Evolutionary conservation across 2,888 invertebrate genomes (phyloP).

Genomic region (Pyrochroa serraticornis): DNA sequence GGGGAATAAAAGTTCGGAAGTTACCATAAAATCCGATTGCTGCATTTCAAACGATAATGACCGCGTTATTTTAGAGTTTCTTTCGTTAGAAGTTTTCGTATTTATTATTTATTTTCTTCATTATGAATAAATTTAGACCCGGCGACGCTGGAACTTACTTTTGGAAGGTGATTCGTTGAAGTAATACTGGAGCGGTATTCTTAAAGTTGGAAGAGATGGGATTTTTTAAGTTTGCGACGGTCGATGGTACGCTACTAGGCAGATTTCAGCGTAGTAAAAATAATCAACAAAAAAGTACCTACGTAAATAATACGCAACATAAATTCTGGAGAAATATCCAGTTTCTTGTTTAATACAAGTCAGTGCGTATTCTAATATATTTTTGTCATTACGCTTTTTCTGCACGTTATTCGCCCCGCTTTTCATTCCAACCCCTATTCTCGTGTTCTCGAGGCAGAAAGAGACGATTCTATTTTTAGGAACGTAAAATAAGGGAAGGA

Average conservation of each 20-base stretch:
- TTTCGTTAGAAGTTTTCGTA: too few species aligned
- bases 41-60: too few species aligned
- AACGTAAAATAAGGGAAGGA: slow-evolving; percentile 20
- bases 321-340: slow-evolving; percentile 28
- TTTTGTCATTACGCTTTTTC: slow-evolving; percentile 12
- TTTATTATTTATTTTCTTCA: too few species aligned
- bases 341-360: slow-evolving; percentile 36
- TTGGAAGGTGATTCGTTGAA: too few species aligned
- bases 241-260: too few species aligned
- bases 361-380: slow-evolving; percentile 39
- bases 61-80: too few species aligned
- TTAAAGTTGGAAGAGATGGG: too few species aligned
- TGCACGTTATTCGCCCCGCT: slow-evolving; percentile 10
- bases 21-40: background rate
- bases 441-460: slow-evolving; percentile 1
- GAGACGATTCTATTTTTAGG: slow-evolving; percentile 1
- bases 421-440: slow-evolving; percentile 13
- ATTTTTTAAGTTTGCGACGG: too few species aligned
- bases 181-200: too few species aligned
- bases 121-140: too few species aligned
- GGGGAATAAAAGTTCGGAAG: slow-evolving; percentile 13
- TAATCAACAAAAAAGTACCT: slow-evolving; percentile 24
- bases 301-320: slow-evolving; percentile 21
- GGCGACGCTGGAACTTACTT: too few species aligned
- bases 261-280: slow-evolving; percentile 18